Base-by-base conservation (phyloP, 1,140 invertebrate genomes). In the Acyrthosiphon pisum region DNA sequence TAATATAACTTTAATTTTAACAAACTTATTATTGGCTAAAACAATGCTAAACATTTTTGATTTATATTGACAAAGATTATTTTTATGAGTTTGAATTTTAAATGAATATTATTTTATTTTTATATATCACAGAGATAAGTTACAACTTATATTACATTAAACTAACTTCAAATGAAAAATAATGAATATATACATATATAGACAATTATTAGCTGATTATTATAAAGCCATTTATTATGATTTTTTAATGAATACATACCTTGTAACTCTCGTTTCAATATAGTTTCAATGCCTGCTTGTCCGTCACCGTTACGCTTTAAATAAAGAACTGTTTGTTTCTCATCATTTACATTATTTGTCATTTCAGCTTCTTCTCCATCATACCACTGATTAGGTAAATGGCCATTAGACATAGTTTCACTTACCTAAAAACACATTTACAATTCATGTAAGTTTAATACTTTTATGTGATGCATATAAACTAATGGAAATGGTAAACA, bases 241-340 rank as follows among this genome's bases (percentile, higher is more conserved):
- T 86, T 30, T 9, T 30, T 26, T n/a, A 41, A 41, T 41, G 37
- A 11, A 89, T 81, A 53, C 76, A 84, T 93, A 93, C 91, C 91
- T 93, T 93, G 91, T 53, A 93, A 35, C 35, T 93, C 91, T 30
- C 91, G 91, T 93, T 93, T 93, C 22, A 93, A 84, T 53, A 93
- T 93, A 86, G 91, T 93, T 93, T 93, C 91, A 84, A 93, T 93
- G 11, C 91, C 91, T 83, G 91, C 91, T 84, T 93, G 91, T 26
- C 91, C 91, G 41, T 93, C 91, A 93, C 91, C 91, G 56, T 93
- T 93, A 84, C 91, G 91, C 41, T 93, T 93, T n/a, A 93, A 93
- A 93, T 93, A 93, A 41, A 93, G 91, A 53, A 93, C 91, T 2
- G 91, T 93, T 93, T 93, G 91, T 56, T 93, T 93, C 23, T 93